Base-by-base conservation (phyloP, 2,888 invertebrate genomes). In the Conistra vaccinii region DNA sequence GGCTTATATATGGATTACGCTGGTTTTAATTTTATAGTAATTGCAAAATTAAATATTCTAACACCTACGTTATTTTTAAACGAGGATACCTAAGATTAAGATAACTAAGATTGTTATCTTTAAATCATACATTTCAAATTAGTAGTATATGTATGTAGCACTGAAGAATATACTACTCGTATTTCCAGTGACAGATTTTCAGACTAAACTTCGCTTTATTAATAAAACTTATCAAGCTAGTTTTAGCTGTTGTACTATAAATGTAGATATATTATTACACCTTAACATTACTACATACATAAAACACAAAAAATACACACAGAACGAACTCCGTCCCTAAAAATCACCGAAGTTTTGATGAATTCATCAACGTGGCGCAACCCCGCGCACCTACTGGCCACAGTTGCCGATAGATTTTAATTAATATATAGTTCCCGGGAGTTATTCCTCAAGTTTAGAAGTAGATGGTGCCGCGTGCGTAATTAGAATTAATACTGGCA, bases 341-440 rank as follows among this genome's bases (percentile, higher is more conserved):
- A 75, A 83, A 81, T 85, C 76, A 86, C 57, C 29, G 23, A 76
- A 71, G 62, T 70, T 86, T 81, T 73, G 69, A 86, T 81, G 71
- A 83, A 79, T 87, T 83, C 81, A 85, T 85, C 76, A 76, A 74
- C 74, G 60, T n/a, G 55, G 58, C 66, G 55, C 76, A 74, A 57
- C 77, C 75, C 79, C 70, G 76, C 67, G 65, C 76, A 78, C 72
- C 74, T 79, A 76, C 72, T 71, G 80, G 65, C 69, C 77, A 74
- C 81, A 85, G 81, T 85, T 85, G 77, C 84, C 86, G 87, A 92
- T 91, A 91, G 91, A 89, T 91, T 91, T 91, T 92, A 92, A 92
- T 92, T 92, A 92, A 91, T 91, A 90, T 90, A 92, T 92, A 91
- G 91, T 91, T 91, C 89, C 90, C 89, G 67, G 77, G 90, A 91